phyloP scores from a whole-genome alignment of 2,113 vertebrate species.

The human (Homo sapiens) region DNA sequence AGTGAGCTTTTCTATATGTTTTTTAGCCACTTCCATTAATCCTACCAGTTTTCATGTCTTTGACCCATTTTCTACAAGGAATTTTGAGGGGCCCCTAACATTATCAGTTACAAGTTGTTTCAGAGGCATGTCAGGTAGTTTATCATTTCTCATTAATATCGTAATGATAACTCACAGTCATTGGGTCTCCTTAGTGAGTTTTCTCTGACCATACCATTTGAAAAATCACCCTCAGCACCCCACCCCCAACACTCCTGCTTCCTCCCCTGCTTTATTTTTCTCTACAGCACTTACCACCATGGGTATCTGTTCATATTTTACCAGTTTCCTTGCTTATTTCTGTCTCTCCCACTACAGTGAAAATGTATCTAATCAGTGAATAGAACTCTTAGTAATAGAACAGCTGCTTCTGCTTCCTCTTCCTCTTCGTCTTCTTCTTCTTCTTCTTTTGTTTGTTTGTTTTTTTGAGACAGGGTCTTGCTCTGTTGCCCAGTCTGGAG shows the following conservation, averaged over 20 bases:
- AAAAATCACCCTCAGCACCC: not conserved
- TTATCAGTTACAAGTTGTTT: not conserved
- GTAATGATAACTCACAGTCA: rapidly evolving
- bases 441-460: too few species aligned
- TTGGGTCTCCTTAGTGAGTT: not conserved
- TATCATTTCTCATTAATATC: not conserved
- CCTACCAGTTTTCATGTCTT: not conserved
- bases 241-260: not conserved
- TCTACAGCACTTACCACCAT: not conserved
- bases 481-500: too few species aligned
- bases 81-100: not conserved
- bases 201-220: not conserved
- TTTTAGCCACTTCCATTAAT: not conserved
- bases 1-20: not conserved
- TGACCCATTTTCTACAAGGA: not conserved
- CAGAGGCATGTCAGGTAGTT: not conserved
- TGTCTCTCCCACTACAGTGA: not conserved
- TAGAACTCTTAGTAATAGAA: not conserved
- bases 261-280: not conserved
- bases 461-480: too few species aligned
- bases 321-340: not conserved
- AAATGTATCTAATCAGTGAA: not conserved
- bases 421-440: too few species aligned
- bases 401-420: too few species aligned
- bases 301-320: not conserved